Base-by-base conservation (phyloP, 1,140 invertebrate species). In the Pararge aegeria region DNA sequence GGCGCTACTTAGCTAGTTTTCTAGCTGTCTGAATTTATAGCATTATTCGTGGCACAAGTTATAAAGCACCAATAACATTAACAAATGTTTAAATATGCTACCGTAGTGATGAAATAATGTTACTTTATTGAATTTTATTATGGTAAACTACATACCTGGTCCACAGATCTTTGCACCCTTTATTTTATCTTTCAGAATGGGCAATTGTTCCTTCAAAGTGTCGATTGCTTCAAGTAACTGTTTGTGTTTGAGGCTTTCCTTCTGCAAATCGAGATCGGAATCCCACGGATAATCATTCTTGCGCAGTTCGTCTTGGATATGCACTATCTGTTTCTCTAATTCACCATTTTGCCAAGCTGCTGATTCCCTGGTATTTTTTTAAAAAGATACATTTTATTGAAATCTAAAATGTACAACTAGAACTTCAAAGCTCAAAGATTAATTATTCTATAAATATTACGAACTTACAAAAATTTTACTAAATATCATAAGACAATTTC, bases 161-260 rank as follows among this genome's bases (percentile, higher is more conserved):
- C 83, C 88, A 60, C 90, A 91, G 42, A 83, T 59, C 78, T 89
- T 90, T 10, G 88, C 88, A 42, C 77, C 88, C 59, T 78, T 89
- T 16, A 91, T 83, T 73, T 82, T 89, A 9, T 91, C 84, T 55
- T 87, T 87, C 10, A 90, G 67, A 12, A 84, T 59, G 3, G 88
- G 87, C 21, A 91, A 34, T 55, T 89, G 78, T 55, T 74, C 75
- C 19, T 71, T 80, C 21, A 91, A 64, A 4, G 76, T 68, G 21
- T 89, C 82, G 3, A 89, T 86, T 21, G 78, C 77, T 6, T 89
- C 85, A 10, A 88, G 59, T 20, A 90, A 66, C 19, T 80, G 75
- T 46, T 84, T 86, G 21, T 89, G 83, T 40, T 66, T 78, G 6
- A 66, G 56, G 19, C 66, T 80, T 58, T 89, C 85, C 29, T 70